phyloP scores from a whole-genome alignment of 2,888 invertebrate genomes.

The Craniophora ligustri region DNA sequence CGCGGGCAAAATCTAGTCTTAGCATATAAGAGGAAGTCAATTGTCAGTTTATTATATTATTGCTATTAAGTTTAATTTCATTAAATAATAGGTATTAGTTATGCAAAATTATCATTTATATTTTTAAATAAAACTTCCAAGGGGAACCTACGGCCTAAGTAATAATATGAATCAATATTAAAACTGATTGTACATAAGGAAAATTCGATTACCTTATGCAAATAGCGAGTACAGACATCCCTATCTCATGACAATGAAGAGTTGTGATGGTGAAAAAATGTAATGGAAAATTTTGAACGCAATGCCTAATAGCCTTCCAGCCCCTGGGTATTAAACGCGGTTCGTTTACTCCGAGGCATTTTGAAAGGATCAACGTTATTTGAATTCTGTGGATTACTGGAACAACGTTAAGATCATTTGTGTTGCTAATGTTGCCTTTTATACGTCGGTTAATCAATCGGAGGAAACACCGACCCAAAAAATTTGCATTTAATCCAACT shows the following conservation, averaged over 20 bases:
- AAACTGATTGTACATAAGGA: neutral
- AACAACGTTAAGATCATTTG: constrained; percentile 44
- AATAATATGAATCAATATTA: neutral
- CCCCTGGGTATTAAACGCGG: constrained; percentile 38
- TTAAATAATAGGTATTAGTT: too few relatives aligned
- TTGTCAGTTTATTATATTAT: too few relatives aligned
- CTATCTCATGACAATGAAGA: constrained; percentile 2
- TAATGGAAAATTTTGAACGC: constrained; percentile 5
- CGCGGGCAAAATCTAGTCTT: too few relatives aligned
- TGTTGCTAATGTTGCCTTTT: constrained; percentile 44
- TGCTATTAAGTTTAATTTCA: too few relatives aligned
- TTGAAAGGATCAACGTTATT: constrained; percentile 52
- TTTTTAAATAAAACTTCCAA: too few relatives aligned
- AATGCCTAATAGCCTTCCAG: constrained; percentile 10
- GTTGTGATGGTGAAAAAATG: constrained; percentile 11
- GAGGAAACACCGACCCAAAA: constrained; percentile 6
- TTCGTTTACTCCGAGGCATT: constrained; percentile 42
- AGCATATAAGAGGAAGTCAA: too few relatives aligned
- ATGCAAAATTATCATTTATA: too few relatives aligned
- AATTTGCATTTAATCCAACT: constrained; percentile 15
- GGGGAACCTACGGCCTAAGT: neutral
- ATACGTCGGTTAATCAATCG: constrained; percentile 10
- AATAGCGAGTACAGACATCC: constrained; percentile 5
- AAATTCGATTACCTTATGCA: constrained; percentile 2
- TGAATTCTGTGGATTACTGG: constrained; percentile 53